These are phyloP conservation scores for Hydrozoanthus tunicans DNA, from an alignment of 64 coral and sea anemone genomes.

Conservation along the genomic window DNA sequence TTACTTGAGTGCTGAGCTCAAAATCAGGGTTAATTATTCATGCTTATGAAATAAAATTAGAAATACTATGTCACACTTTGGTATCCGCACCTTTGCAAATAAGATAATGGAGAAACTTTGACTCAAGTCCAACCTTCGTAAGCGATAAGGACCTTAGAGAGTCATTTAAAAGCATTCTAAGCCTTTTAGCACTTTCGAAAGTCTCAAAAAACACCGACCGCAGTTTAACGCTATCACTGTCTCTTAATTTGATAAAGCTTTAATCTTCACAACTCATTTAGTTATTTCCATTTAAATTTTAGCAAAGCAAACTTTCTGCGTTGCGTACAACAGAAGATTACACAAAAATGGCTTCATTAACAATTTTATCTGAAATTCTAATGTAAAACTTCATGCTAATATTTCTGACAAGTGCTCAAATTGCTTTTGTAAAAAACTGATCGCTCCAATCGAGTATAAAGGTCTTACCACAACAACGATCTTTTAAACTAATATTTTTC, in stretches of 20 bases:
- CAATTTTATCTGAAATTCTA: too few species aligned
- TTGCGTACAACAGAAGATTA: too few species aligned
- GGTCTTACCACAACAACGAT: too few species aligned
- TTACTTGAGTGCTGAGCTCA: background rate
- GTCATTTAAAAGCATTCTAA: background rate
- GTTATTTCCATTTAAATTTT: too few species aligned
- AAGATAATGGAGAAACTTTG: constrained; percentile 7
- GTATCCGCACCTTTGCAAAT: background rate
- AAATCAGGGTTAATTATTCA: constrained; percentile 7
- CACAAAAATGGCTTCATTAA: too few species aligned
- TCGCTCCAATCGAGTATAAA: too few species aligned
- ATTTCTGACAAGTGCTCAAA: too few species aligned
- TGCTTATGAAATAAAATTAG: background rate
- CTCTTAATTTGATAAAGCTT: background rate
- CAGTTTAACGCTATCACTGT: background rate
- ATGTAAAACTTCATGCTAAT: too few species aligned
- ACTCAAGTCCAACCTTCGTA: background rate
- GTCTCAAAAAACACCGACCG: background rate
- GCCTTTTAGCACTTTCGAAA: constrained; percentile 24
- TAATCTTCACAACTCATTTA: too few species aligned
- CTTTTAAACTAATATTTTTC: too few species aligned
- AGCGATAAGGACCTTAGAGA: background rate
- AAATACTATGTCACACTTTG: background rate
- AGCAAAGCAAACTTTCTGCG: too few species aligned
- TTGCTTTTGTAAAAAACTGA: too few species aligned